Base-by-base conservation (phyloP, 1,140 invertebrate genomes). In the Coelopa frigida region DNA sequence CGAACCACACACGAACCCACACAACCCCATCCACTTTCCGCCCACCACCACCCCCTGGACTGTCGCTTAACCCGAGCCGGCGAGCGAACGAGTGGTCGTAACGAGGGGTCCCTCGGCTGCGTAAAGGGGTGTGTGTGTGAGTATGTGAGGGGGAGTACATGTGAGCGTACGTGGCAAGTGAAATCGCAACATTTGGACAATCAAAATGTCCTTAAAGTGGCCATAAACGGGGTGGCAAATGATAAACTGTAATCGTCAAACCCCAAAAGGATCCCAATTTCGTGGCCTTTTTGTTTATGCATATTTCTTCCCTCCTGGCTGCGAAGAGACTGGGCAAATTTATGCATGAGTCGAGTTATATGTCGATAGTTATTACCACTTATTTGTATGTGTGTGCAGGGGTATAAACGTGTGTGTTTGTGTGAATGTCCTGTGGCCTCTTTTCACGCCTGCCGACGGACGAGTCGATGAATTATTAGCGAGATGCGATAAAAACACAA, bases 201-300 rank as follows among this genome's bases (percentile, higher is more conserved):
- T 44, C 42, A 44, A 44, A 44, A 32, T 44, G 42, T 44, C 42
- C 42, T 44, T 44, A 44, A 44, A 44, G 42, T 44, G 42, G 27
- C 42, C 27, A 44, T 44, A 44, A 44, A 44, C 35, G 42, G 42
- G 29, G 42, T 44, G 42, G 42, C 12, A 44, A 44, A 44, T 44
- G 42, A 44, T 44, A 44, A 44, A 44, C 29, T 44, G 42, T 44
- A 44, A 44, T 44, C 42, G 42, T n/a, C 31, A 29, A n/a, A 12
- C 21, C 31, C 42, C 42, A 44, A 33, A 35, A 44, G 42, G 23
- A 27, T 27, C 23, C 21, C 27, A 44, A n/a, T n/a, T n/a, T n/a
- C n/a, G n/a, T n/a, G n/a, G n/a, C n/a, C n/a, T n/a, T n/a, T n/a
- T n/a, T n/a, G n/a, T n/a, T n/a, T n/a, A n/a, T n/a, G n/a, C n/a